Evolutionary conservation across 2,797 vertebrate genomes (phyloP).

Genomic region (Limnodromus scolopaceus): DNA sequence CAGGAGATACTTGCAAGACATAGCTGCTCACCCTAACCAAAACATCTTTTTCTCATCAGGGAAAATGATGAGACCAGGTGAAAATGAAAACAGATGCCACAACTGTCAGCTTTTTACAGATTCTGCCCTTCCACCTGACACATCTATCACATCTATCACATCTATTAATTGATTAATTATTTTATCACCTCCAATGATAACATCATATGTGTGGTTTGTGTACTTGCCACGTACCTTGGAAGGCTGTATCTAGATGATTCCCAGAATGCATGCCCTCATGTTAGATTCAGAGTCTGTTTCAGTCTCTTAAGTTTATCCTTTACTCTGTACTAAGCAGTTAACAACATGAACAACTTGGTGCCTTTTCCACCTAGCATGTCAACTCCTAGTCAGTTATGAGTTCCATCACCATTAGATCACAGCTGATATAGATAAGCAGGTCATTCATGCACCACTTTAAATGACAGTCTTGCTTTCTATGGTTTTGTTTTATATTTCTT

Average conservation of each 20-base stretch:
- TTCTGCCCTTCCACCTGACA: background rate
- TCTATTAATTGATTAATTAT: background rate
- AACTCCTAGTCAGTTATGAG: background rate
- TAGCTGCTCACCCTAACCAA: background rate
- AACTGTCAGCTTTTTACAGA: background rate
- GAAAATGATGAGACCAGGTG: background rate
- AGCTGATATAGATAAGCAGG: background rate
- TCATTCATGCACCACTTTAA: background rate
- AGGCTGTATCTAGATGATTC: background rate
- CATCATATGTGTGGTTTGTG: accelerated
- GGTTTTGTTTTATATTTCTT: background rate
- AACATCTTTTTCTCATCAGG: background rate
- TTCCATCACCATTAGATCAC: background rate
- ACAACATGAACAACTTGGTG: background rate
- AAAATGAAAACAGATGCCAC: background rate
- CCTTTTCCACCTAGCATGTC: background rate
- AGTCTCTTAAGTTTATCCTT: background rate
- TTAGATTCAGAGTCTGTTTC: background rate
- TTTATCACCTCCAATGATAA: background rate
- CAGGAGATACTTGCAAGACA: background rate
- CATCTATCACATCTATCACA: background rate
- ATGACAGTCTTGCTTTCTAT: background rate
- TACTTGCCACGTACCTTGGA: background rate
- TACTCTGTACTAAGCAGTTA: background rate
- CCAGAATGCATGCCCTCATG: accelerated